Evolutionary conservation across 2,888 invertebrate species (phyloP).

Genomic region (Ectemnius cavifrons): DNA sequence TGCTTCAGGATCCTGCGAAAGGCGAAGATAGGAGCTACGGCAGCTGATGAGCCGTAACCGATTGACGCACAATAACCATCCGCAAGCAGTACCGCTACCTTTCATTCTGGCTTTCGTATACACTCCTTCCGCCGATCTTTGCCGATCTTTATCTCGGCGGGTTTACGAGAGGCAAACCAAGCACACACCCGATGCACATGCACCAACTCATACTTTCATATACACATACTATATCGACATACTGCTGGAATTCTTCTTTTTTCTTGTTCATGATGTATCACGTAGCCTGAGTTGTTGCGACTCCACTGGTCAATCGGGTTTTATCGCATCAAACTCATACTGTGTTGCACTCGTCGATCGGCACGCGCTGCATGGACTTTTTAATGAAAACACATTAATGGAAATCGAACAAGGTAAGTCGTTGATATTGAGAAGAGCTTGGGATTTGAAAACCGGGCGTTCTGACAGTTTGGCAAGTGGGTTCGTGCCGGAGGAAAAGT

Average conservation of each 20-base stretch:
- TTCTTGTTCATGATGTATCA: neutral
- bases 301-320: too few relatives aligned
- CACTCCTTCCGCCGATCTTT: conserved; percentile 48
- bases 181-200: neutral
- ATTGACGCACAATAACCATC: conserved; percentile 73
- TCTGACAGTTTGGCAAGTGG: neutral
- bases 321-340: too few relatives aligned
- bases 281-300: neutral
- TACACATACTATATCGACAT: neutral
- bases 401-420: neutral
- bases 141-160: conserved; percentile 59
- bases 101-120: conserved; percentile 61
- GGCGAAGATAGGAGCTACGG: conserved; percentile 63
- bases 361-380: neutral
- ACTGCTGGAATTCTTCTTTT: neutral
- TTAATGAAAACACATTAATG: neutral
- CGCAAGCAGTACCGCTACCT: conserved; percentile 74
- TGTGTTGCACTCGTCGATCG: too few relatives aligned
- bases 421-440: neutral
- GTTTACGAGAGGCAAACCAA: neutral
- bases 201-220: neutral
- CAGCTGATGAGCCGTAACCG: conserved; percentile 75
- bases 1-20: conserved; percentile 51
- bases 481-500: conserved; percentile 3
- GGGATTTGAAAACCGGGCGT: neutral